Evolutionary conservation across 2,113 vertebrate genomes (phyloP).

Genomic region (Platysteira castanea): DNA sequence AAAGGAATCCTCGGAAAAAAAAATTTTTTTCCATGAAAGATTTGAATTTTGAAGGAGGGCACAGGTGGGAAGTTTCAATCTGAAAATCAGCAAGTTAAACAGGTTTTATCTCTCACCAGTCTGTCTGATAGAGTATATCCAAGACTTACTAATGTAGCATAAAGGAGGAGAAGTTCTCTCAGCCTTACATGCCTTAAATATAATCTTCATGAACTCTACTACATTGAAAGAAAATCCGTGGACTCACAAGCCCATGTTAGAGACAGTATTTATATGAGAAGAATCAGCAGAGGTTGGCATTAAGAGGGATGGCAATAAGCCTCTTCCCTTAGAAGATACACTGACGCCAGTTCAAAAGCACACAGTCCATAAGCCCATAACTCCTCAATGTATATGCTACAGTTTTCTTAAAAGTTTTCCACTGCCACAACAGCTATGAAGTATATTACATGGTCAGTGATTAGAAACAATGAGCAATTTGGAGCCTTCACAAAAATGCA

Average conservation of each 20-base stretch:
- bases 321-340: not conserved
- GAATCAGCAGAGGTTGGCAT: not conserved
- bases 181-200: not conserved
- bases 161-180: not conserved
- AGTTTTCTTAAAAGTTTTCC: not conserved
- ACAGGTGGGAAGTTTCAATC: not conserved
- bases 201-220: not conserved
- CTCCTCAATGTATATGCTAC: not conserved
- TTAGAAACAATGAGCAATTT: conserved; percentile 13
- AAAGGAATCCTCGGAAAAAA: not conserved
- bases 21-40: not conserved
- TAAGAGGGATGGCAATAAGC: not conserved
- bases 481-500: conserved; percentile 15
- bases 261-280: not conserved
- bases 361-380: not conserved
- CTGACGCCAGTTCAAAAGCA: not conserved
- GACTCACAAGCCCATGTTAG: not conserved
- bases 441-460: not conserved
- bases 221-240: not conserved
- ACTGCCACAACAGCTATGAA: not conserved
- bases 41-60: not conserved
- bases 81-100: not conserved
- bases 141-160: not conserved
- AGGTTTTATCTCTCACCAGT: not conserved
- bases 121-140: not conserved